Base-by-base conservation (phyloP, 2,113 vertebrate species). In the Cettia cetti region DNA sequence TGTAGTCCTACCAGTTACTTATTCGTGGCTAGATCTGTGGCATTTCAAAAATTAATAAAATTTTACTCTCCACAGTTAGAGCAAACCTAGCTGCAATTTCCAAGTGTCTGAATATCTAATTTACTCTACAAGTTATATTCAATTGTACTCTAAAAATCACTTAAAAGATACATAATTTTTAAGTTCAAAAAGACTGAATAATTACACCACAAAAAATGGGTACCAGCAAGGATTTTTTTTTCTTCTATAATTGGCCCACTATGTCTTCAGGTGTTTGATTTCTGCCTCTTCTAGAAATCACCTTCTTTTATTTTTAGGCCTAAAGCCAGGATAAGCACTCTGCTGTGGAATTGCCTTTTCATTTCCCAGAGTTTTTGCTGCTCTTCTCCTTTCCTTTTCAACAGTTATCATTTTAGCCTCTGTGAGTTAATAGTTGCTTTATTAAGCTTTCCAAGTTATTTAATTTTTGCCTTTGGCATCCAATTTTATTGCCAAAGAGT, bases 371-470 rank as follows among this genome's bases (percentile, higher is more conserved):
- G 33, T 39, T 95, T 94, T 81, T 82, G 83, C 56, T 83, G 49
- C 74, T 90, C 56, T 76, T 93, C 71, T 56, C 54, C 8, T 11
- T 84, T 92, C 77, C 54, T 90, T 94, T 92, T 92, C 82, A 83
- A 23, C 93, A 94, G 96, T 86, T 94, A 96, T 45, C 47, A 66
- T 40, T 82, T 82, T 88, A 97, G 45, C 72, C 75, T 92, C 78
- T 59, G n/a, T n/a, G 37, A 53, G 27, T 64, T 95, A 96, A 95
- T 61, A 92, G 31, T 63, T 93, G 52, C 64, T 81, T 90, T 89
- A 94, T 95, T 81, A 96, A 90, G 89, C 59, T 77, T 92, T 95
- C 76, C n/a, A 94, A 95, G 92, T 91, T 88, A 89, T 84, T 97
- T 92, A 92, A 94, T 96, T 91, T 96, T 96, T 94, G 87, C 96